These are phyloP conservation scores for Tethea ocularis DNA, from an alignment of 2,888 invertebrate genomes.

Conservation along the genomic window DNA sequence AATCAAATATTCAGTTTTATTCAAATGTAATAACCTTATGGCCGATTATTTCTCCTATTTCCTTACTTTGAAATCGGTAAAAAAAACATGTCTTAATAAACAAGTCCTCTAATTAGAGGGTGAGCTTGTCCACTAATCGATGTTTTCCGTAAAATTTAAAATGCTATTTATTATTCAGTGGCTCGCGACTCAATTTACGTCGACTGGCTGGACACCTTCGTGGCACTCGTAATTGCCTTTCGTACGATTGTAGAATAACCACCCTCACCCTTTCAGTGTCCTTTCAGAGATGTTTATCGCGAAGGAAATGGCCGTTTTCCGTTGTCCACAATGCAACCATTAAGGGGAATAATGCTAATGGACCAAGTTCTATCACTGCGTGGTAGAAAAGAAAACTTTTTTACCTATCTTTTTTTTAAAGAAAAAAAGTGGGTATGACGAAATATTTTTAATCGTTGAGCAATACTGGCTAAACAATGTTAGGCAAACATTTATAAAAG, in stretches of 20 bases:
- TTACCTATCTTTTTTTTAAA: background rate
- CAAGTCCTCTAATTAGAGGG: conserved; percentile 20
- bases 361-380: conserved; percentile 61
- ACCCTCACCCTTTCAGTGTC: conserved; percentile 77
- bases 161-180: conserved; percentile 49
- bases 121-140: conserved; percentile 39
- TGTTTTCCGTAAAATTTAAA: conserved; percentile 61
- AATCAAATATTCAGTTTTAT: background rate
- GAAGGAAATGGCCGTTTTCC: conserved; percentile 83
- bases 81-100: background rate
- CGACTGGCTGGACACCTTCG: conserved; percentile 46
- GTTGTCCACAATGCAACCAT: conserved; percentile 79
- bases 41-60: background rate
- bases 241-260: conserved; percentile 61
- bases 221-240: conserved; percentile 63
- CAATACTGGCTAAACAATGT: conserved; percentile 26
- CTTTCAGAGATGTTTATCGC: conserved; percentile 82
- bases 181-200: conserved; percentile 24
- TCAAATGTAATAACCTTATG: background rate
- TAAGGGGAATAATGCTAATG: conserved; percentile 78
- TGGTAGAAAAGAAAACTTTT: conserved; percentile 36
- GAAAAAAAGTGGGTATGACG: background rate
- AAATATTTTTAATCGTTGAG: conserved; percentile 13
- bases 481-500: conserved; percentile 62
- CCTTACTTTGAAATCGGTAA: background rate